Evolutionary conservation across 2,113 vertebrate genomes (phyloP), one percentile per base, ranked within the genome.

Genomic region (Chloroceryle aenea): DNA sequence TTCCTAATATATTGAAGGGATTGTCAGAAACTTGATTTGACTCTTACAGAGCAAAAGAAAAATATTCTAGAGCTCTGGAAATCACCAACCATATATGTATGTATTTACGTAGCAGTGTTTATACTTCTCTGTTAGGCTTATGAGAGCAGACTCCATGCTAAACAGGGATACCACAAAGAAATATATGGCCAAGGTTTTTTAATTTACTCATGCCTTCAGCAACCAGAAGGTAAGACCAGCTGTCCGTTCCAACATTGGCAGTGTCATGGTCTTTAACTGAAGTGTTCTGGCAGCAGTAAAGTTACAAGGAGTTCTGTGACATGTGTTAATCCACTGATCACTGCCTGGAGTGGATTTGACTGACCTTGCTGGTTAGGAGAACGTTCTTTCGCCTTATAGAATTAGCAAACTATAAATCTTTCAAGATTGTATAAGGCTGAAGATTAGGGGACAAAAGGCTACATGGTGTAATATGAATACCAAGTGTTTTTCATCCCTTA

Each of bases 361-460:
- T 80, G 85, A 94, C 80, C 59, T 90, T 80, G 30, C n/a, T 72
- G 50, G n/a, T 71, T 82, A 78, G 36, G 36, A 91, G 56, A 91
- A 42, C 83, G 59, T 89, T 55, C 56, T 89, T 96, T 91, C 79
- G 40, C 59, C 62, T 38, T 82, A 80, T 29, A 95, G 91, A 95
- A 87, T 82, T 91, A 97, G 22, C 27, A 93, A 93, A 69, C 73
- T 84, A 80, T 94, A 97, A 97, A 97, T 97, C 96, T 95, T 97
- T 85, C 85, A 81, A 62, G 58, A 83, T 2, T 90, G 85, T 85
- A 89, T 92, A 91, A 91, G 25, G 38, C 47, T 86, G 72, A 87
- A 91, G 81, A 88, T 94, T 90, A 85, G 36, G 27, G 53, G 14
- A 96, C 45, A 93, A 93, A 93, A 83, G 17, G 16, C 75, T 79